phyloP scores from a whole-genome alignment of 2,113 vertebrate genomes.

The Sapayoa aenigma region DNA sequence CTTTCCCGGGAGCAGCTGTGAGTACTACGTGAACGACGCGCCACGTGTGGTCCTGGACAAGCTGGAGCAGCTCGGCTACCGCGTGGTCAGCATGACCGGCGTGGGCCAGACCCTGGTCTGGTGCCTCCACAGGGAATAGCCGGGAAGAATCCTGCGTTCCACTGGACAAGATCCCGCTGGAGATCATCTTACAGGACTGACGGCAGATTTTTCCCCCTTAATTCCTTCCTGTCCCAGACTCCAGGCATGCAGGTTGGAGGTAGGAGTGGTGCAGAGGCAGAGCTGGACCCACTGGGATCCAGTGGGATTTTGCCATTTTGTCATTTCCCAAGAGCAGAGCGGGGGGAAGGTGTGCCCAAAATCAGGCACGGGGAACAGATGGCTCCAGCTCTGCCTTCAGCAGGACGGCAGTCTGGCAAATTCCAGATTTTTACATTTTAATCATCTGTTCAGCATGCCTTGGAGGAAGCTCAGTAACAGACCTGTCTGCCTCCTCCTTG shows the following conservation, averaged over 20 bases:
- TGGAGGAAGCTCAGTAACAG: neutral
- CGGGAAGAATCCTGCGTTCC: neutral
- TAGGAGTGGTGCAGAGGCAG: fast-evolving
- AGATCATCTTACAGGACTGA: neutral
- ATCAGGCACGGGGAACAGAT: neutral
- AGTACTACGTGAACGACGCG: slow-evolving; percentile 90
- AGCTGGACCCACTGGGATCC: neutral
- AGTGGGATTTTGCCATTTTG: neutral
- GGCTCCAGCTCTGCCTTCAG: neutral
- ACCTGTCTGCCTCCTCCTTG: neutral
- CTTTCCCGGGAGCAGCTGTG: slow-evolving; percentile 74
- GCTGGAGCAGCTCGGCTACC: slow-evolving; percentile 88
- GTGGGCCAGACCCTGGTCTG: slow-evolving; percentile 97
- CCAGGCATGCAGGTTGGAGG: neutral
- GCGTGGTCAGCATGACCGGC: slow-evolving; percentile 90
- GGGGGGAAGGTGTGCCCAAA: neutral
- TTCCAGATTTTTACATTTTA: neutral
- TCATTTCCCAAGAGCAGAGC: neutral
- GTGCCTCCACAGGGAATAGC: slow-evolving; percentile 90
- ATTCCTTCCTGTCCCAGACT: neutral
- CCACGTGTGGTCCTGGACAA: slow-evolving; percentile 93
- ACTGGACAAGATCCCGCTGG: neutral
- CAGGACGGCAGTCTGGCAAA: neutral
- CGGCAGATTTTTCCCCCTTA: neutral
- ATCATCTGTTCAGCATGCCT: neutral